Base-by-base conservation (phyloP, 2,113 vertebrate genomes). In the Pitta sordida region DNA sequence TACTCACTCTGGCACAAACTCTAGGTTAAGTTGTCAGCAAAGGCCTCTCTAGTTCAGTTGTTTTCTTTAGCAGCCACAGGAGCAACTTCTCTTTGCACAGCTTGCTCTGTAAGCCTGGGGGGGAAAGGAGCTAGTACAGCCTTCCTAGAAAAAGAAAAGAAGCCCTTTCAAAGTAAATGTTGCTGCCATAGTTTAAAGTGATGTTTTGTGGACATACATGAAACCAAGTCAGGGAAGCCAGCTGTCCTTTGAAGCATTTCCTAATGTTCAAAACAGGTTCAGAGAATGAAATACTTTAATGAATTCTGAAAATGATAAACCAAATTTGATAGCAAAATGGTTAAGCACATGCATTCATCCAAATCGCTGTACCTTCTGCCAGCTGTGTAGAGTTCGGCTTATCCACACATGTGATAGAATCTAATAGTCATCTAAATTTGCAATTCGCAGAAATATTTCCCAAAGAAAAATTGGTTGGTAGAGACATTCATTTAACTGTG, bases 261-360 rank as follows among this genome's bases (percentile, higher is more conserved):
- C 62, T 79, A 30, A 94, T 58, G 36, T 81, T 89, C 90, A 80
- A 95, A 86, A 88, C 36, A 92, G 55, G 41, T 65, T 80, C 43
- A 91, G 44, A 89, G 48, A 89, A 69, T 43, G 18, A 79, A 80
- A 41, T 80, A 85, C 36, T 86, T 79, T 39, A 92, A 83, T 83
- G 76, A 88, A 90, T 77, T 91, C 79, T 85, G 88, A 83, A 94
- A 90, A 69, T 14, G 7, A 39, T 30, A 83, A 91, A 69, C 49
- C 63, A 68, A 94, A 95, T 91, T 90, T 71, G 94, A 76, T 58
- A 76, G 46, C 30, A 86, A 92, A 83, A 89, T 41, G 51, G 48
- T 95, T 83, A 93, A 75, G 27, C 37, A 48, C 52, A 68, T 94
- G 77, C 3, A 10, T 65, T 90, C 34, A 49, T 34, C 49, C 55